Evolutionary conservation across 92 coral and sea anemone genomes (phyloP).

Genomic region (Phenganax stokvisi): DNA sequence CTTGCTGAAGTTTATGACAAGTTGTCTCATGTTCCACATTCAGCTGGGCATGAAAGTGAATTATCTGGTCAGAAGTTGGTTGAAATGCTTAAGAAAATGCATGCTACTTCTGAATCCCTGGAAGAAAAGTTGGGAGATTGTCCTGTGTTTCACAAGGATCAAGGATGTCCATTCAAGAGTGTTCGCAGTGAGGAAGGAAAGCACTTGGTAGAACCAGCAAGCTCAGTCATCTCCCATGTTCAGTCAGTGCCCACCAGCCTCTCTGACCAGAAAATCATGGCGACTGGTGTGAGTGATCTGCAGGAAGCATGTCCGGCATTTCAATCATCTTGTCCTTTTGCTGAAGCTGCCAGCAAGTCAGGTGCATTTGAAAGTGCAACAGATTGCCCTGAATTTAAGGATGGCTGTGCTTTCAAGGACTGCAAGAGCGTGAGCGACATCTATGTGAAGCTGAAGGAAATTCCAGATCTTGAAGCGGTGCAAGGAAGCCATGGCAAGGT

Average conservation of each 20-base stretch:
- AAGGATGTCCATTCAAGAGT: slow-evolving; percentile 96
- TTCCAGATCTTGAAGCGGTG: slow-evolving; percentile 59
- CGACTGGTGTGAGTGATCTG: slow-evolving; percentile 43
- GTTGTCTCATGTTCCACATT: slow-evolving; percentile 66
- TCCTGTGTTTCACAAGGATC: slow-evolving; percentile 79
- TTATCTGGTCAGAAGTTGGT: slow-evolving; percentile 57
- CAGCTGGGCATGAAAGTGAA: slow-evolving; percentile 60
- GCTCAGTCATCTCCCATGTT: slow-evolving; percentile 48
- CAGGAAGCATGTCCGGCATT: slow-evolving; percentile 61
- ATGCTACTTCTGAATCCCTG: slow-evolving; percentile 66
- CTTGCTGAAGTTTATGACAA: slow-evolving; percentile 76
- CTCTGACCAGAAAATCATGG: slow-evolving; percentile 42
- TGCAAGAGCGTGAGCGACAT: slow-evolving; percentile 63
- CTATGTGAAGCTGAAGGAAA: slow-evolving; percentile 57
- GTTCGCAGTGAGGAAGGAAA: slow-evolving; percentile 81
- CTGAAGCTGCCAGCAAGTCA: slow-evolving; percentile 40
- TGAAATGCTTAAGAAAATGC: slow-evolving; percentile 71
- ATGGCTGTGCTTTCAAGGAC: slow-evolving; percentile 85
- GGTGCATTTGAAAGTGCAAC: slow-evolving; percentile 44
- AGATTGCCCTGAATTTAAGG: slow-evolving; percentile 74
- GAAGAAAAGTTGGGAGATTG: slow-evolving; percentile 89
- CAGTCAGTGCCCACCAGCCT: slow-evolving; percentile 47
- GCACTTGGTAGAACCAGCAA: slow-evolving; percentile 61
- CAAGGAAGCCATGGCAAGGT: slow-evolving; percentile 73
- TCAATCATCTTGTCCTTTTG: slow-evolving; percentile 62